Evolutionary conservation across 2,797 vertebrate genomes (phyloP), one percentile per base, ranked within the genome.

Genomic region (Buceros bicornis): DNA sequence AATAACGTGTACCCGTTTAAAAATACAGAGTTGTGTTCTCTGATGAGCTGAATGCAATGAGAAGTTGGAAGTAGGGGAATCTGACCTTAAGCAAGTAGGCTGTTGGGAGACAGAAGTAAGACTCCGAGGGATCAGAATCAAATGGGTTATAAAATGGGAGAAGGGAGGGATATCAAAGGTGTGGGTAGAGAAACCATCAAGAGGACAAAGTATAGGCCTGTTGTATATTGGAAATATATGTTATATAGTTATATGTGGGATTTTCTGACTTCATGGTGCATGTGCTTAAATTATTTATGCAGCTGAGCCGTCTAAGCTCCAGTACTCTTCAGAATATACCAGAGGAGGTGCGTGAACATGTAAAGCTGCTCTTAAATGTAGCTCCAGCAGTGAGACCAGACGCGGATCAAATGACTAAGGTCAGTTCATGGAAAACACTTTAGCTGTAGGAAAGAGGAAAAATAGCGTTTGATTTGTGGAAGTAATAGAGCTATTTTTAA

Each of bases 401-500:
- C 5, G 99, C 99, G 22, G 99, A 99, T 98, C 99, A 99, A 97
- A 99, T 99, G 98, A 99, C 99, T 78, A 99, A 99, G 98, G 99
- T 99, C 93, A 97, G 98, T 89, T 57, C 50, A 7, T 67, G 57
- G 60, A 80, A 82, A 82, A 60, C 77, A 61, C 21, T 42, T 50
- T 47, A 90, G n/a, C 19, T 20, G 7, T 10, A 47, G 37, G 57
- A 89, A 66, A 58, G 45, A 70, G 45, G 47, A 26, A 79, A 92
- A 54, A 33, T 12, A 35, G 2, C 33, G 8, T 33, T 73, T 83
- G 42, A 51, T 74, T 73, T 87, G 4, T 74, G 70, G 73, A 93
- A 93, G 33, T 14, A 71, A 37, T 43, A 74, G 58, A 93, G 22
- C 26, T 80, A 8, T 81, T 86, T 61, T 54, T 1, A 80, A 80